Percentiles rank a stretch among this genome's conserved stretches.
phyloP scores from a whole-genome alignment of 1,140 invertebrate genomes.

The Streblospio benedicti region DNA sequence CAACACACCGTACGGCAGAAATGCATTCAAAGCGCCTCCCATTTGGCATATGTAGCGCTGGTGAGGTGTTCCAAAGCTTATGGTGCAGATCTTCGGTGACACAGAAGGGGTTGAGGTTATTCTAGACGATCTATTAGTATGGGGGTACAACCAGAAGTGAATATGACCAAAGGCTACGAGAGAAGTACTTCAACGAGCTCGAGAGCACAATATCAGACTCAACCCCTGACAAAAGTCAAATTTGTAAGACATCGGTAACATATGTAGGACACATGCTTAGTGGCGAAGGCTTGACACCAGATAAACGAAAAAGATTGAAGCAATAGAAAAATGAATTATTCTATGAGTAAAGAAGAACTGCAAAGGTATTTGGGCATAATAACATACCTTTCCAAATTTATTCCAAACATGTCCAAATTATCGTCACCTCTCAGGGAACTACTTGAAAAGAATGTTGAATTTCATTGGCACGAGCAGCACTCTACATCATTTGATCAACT shows the following conservation, averaged over 20 bases:
- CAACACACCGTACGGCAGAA: conserved; percentile 3
- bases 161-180: too few relatives aligned
- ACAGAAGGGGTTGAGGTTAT: neutral
- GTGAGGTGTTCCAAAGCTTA: neutral
- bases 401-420: conserved; percentile 8
- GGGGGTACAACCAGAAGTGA: too few relatives aligned
- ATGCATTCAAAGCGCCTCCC: neutral
- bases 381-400: conserved; percentile 24
- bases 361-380: conserved; percentile 26
- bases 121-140: neutral
- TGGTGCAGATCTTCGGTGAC: neutral
- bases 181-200: too few relatives aligned
- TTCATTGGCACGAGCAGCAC: conserved; percentile 5
- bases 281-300: conserved; percentile 10
- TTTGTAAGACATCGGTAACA: neutral
- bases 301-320: conserved; percentile 34
- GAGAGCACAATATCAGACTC: too few relatives aligned
- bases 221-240: neutral
- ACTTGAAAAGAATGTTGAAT: neutral
- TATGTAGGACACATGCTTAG: neutral
- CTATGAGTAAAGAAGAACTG: conserved; percentile 17
- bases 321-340: conserved; percentile 27
- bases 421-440: conserved; percentile 4
- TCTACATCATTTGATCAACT: conserved; percentile 18
- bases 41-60: neutral